These are phyloP conservation scores for Pelobates cultripes DNA, from an alignment of 2,797 vertebrate genomes.

Conservation along the genomic window DNA sequence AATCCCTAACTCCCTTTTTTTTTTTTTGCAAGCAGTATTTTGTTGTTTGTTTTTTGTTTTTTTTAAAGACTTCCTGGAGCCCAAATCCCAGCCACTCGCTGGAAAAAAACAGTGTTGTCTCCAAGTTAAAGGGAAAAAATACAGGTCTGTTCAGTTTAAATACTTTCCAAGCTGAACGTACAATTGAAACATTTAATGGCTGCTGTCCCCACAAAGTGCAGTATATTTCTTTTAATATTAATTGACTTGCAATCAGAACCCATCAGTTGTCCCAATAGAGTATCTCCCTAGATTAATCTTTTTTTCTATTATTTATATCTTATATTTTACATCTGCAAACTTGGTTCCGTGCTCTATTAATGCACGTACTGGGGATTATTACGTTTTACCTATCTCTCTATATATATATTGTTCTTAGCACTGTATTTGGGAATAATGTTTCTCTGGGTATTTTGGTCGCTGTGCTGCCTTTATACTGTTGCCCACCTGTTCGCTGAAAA, in stretches of 20 bases:
- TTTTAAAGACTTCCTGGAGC: too few relatives aligned
- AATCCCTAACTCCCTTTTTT: too few relatives aligned
- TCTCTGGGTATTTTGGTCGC: slow-evolving; percentile 67
- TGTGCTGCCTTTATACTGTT: slow-evolving; percentile 65
- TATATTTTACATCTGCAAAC: slow-evolving; percentile 5
- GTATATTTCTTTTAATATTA: not conserved
- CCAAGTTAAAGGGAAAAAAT: too few relatives aligned
- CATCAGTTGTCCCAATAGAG: not conserved
- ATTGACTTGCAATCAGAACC: not conserved
- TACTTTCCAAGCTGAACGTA: too few relatives aligned
- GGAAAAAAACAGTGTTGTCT: too few relatives aligned
- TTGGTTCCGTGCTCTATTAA: not conserved
- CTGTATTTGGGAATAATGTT: slow-evolving; percentile 67
- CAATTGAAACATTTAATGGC: too few relatives aligned
- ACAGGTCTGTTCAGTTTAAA: too few relatives aligned
- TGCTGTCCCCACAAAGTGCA: not conserved
- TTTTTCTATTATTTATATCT: not conserved
- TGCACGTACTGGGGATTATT: slow-evolving; percentile 26
- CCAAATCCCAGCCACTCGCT: too few relatives aligned
- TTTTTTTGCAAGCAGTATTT: too few relatives aligned
- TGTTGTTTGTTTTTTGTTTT: too few relatives aligned
- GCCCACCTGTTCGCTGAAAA: slow-evolving; percentile 72
- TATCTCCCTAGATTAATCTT: not conserved
- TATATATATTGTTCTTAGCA: slow-evolving; percentile 62
- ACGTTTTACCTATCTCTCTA: slow-evolving; percentile 64